Percentiles rank a stretch among this genome's conserved stretches.
phyloP scores from a whole-genome alignment of 1,140 invertebrate species.

The Spodoptera frugiperda region DNA sequence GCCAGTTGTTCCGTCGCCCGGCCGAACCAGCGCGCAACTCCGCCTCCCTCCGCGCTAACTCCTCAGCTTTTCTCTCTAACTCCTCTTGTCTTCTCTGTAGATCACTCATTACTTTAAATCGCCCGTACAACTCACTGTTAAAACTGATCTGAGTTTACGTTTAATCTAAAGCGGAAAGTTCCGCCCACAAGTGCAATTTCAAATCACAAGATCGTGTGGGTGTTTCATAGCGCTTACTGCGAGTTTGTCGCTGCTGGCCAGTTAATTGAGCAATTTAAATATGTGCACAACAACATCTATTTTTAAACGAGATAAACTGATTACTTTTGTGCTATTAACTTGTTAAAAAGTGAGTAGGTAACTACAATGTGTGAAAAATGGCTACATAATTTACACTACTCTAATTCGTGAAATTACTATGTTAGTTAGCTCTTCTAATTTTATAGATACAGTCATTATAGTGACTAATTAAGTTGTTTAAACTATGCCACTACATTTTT shows the following conservation, averaged over 20 bases:
- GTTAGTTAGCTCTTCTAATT: too few relatives aligned
- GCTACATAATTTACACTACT: too few relatives aligned
- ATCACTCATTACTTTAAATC: slow-evolving; percentile 49
- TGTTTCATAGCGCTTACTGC: slow-evolving; percentile 22
- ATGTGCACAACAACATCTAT: slow-evolving; percentile 25
- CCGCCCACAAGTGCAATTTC: slow-evolving; percentile 40
- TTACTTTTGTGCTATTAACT: not conserved
- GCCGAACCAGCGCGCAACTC: slow-evolving; percentile 91
- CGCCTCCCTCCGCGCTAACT: slow-evolving; percentile 95
- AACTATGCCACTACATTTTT: not conserved
- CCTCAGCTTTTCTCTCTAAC: slow-evolving; percentile 94
- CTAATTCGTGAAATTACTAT: too few relatives aligned
- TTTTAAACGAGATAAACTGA: slow-evolving; percentile 20
- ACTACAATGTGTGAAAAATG: too few relatives aligned
- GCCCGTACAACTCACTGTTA: not conserved
- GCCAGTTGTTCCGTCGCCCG: slow-evolving; percentile 98
- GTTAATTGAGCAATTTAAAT: slow-evolving; percentile 14
- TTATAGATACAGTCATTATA: not conserved
- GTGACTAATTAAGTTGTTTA: not conserved
- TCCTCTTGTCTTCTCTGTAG: slow-evolving; percentile 93
- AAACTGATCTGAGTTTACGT: slow-evolving; percentile 3
- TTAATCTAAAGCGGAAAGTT: slow-evolving; percentile 24
- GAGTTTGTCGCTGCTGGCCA: not conserved
- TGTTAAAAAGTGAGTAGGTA: too few relatives aligned
- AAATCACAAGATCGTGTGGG: slow-evolving; percentile 28